Evolutionary conservation across 2,797 vertebrate species (phyloP), one percentile per base, ranked within the genome.

Genomic region (Psittacula derbiana): DNA sequence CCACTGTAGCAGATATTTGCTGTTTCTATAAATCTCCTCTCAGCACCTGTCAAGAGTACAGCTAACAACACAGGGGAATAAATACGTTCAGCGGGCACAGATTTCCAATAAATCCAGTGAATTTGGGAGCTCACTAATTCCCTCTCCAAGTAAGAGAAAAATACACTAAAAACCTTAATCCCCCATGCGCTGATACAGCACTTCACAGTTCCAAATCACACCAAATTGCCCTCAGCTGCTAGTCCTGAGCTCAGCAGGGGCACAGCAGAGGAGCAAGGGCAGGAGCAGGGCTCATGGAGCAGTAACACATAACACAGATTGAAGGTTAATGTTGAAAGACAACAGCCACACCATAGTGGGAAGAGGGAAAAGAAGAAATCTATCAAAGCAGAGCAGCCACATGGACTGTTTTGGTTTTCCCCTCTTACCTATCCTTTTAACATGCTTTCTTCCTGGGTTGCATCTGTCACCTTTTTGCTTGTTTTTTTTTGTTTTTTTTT

Each of bases 121-220:
- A 82, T 89, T 72, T 88, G 71, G 90, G 47, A 93, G 73, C 61
- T 79, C 52, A 31, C 93, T 95, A 95, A 95, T 93, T 96, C 89
- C 73, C 36, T 92, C 88, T 57, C 80, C 60, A 80, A 94, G 83
- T 18, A 85, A 86, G 91, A 81, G 88, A 82, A 89, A 96, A 96
- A 72, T 38, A 91, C 83, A 40, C 88, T 94, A 78, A 97, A 96
- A 95, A n/a, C 84, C 86, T 93, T 96, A 86, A 96, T 96, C 94
- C 90, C 55, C 70, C 33, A 28, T 41, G 41, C 73, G 93, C 96
- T 97, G 93, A 93, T 62, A 47, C 85, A 93, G 93, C 93, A 90
- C 38, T 96, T 96, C 79, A 79, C 50, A 71, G 79, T 36, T 76
- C 76, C 78, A 57, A 72, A 70, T 89, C 72, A 50, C 83, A 52